Conservation (phyloP, 2,888 invertebrate species). For the Morpho deidamia region DNA sequence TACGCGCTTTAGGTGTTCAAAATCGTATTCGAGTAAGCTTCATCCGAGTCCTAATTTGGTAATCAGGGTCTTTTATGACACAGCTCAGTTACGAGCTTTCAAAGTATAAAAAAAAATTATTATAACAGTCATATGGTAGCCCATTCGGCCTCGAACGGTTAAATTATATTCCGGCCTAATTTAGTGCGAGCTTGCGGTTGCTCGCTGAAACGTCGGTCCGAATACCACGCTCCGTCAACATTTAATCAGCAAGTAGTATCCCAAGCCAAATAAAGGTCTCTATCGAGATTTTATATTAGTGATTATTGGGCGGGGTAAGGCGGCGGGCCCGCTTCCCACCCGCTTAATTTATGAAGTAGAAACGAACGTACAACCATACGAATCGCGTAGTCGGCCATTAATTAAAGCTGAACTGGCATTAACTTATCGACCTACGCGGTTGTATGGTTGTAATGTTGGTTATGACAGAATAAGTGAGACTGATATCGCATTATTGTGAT, state of each 20-base stretch:
- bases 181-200: conserved; percentile 41
- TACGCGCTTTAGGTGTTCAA: neutral
- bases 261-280: conserved; percentile 49
- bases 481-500: conserved; percentile 71
- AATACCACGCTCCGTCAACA: conserved; percentile 29
- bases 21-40: neutral
- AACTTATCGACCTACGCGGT: conserved; percentile 48
- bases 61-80: conserved; percentile 6
- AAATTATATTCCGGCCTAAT: conserved; percentile 46
- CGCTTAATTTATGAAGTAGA: conserved; percentile 51
- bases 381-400: conserved; percentile 36
- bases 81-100: no score
- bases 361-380: conserved; percentile 37
- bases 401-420: conserved; percentile 27
- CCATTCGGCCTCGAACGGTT: conserved; percentile 3
- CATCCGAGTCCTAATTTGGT: neutral
- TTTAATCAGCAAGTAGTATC: conserved; percentile 37
- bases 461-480: conserved; percentile 77
- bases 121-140: conserved; percentile 10
- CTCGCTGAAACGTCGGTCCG: conserved; percentile 32
- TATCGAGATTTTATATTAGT: conserved; percentile 51
- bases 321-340: conserved; percentile 59
- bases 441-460: conserved; percentile 65
- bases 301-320: conserved; percentile 42
- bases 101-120: no score